Base-by-base conservation (phyloP, 2,888 invertebrate species). In the Synanthedon formicaeformis region DNA sequence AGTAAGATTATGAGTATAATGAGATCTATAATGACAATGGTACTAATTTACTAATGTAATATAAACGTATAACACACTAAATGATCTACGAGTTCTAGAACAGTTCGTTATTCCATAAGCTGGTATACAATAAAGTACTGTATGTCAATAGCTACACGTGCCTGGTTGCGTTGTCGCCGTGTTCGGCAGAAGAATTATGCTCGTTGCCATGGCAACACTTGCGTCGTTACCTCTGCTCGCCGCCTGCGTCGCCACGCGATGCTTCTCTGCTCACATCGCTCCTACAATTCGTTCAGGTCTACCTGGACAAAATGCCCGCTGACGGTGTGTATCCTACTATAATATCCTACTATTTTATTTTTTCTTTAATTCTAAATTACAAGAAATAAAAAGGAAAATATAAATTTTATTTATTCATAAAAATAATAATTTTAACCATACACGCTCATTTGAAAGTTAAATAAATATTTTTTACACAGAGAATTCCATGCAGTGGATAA, bases 211-310 rank as follows among this genome's bases (percentile, higher is more conserved):
- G 93, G 93, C 88, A 89, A 61, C 83, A 88, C 60, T 87, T 92
- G 59, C 78, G 81, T 40, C 83, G 91, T 48, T 93, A 91, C 71
- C 74, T 93, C 48, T 77, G 84, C 54, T 88, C 91, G 2, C 88
- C 91, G 50, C 93, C 93, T 0, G 90, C 92, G 0, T 91, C 90
- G 51, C 79, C 88, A 51, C 90, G 91, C 45, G 93, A 93, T 67
- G 88, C 89, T 16, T 74, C 88, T 14, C 72, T 93, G 34, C 84
- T 93, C 51, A 79, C 88, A 3, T 72, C 87, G 40, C 76, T 86
- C 52, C 60, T 86, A 57, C 74, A 76, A 48, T 84, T 83, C 55
- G 66, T 84, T 41, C 55, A 77, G 3, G 64, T 67, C 1, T 86
- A 76, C 45, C 78, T 84, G 73, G 81, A 84, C 52, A 72, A 74